Evolutionary conservation across 2,797 vertebrate species (phyloP).

Genomic region (Merluccius polli): DNA sequence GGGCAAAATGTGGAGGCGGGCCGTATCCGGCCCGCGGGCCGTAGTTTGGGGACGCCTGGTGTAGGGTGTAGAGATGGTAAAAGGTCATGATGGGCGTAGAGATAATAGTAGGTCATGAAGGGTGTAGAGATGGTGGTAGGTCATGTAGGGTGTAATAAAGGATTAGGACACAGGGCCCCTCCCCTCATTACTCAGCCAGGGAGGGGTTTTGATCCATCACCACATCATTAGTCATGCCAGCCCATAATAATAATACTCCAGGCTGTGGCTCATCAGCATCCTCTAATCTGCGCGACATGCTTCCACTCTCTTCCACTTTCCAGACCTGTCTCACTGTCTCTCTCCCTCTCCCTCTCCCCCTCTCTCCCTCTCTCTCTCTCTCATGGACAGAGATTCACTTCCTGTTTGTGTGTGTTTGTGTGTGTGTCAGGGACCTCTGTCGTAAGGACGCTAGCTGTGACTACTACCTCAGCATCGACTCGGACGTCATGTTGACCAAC

Average conservation of each 20-base stretch:
- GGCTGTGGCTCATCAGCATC: slow-evolving; percentile 43
- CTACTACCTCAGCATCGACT: slow-evolving; percentile 93
- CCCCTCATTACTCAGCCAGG: no score
- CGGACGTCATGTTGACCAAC: slow-evolving; percentile 93
- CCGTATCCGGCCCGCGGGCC: no score
- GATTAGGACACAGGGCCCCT: background rate
- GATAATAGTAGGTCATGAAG: background rate
- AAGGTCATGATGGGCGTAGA: no score
- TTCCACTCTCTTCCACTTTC: background rate
- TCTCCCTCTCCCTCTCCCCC: slow-evolving; percentile 21
- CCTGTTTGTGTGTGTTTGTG: slow-evolving; percentile 23
- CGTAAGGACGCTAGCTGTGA: slow-evolving; percentile 83
- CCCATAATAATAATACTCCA: slow-evolving; percentile 33
- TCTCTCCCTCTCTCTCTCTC: slow-evolving; percentile 21
- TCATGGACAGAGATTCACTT: background rate
- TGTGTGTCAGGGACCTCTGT: slow-evolving; percentile 82
- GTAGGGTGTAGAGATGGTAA: no score
- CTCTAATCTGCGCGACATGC: slow-evolving; percentile 45
- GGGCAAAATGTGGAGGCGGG: no score
- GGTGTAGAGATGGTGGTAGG: background rate
- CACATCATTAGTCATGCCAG: no score
- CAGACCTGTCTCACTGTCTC: background rate
- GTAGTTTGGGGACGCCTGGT: no score
- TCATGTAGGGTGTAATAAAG: background rate
- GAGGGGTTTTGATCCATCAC: background rate